Base-by-base conservation (phyloP, 1,140 invertebrate species). In the Pemphigus obesinymphae region DNA sequence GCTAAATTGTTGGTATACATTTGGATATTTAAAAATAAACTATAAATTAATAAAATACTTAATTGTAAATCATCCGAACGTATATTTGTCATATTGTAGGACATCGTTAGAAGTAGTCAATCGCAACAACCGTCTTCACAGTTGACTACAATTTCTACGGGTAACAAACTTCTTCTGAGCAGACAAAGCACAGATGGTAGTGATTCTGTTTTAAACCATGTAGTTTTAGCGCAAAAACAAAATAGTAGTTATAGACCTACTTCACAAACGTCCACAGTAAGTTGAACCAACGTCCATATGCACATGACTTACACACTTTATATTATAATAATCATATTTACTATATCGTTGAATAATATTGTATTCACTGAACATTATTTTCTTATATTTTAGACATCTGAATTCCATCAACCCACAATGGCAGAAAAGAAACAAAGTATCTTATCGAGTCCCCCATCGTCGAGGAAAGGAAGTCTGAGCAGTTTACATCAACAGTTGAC, bases 401-500 rank as follows among this genome's bases (percentile, higher is more conserved):
- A 48, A 31, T 50, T 50, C 10, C 31, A 73, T 13, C 43, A 73
- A 70, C 68, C 68, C 0, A 1, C 0, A 7, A 1, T 45, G 6
- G 0, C 55, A 11, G 76, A 61, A 20, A 43, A 78, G 23, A 78
- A 61, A 78, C 76, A 58, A 43, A 61, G 10, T 31, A 31, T 43
- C n/a, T 23, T n/a, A 10, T 45, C 55, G 3, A 80, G 76, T 63
- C 76, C 76, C 20, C 37, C 76, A 0, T 31, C 40, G 3, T 43
- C 37, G 20, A 58, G 76, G 29, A 80, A 80, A 11, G 76, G 17
- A 45, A 80, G 76, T 31, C 10, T 80, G 6, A 61, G 23, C 17
- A 80, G 91, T 84, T 89, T 92, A 50, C 85, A 93, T 72, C 76
- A 40, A 29, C 75, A 40, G 89, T 92, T 23, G 37, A 85, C 89